phyloP scores from a whole-genome alignment of 1,140 invertebrate species.

The Cotesia typhae region DNA sequence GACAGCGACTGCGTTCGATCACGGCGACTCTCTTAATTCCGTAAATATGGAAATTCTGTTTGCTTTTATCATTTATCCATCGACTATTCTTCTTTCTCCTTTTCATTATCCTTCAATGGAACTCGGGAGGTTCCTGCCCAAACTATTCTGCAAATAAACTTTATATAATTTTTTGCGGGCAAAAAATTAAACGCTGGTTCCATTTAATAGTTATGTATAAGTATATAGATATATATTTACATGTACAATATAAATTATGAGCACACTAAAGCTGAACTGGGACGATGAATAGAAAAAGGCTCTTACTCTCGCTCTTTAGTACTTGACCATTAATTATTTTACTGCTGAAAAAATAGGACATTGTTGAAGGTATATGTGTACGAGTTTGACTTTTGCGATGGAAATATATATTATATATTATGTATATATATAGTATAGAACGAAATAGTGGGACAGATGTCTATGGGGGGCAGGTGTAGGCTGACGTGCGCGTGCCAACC shows the following conservation, averaged over 20 bases:
- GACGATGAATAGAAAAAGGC: no score
- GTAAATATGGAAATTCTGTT: conserved; percentile 53
- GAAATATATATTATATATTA: conserved; percentile 21
- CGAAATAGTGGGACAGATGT: conserved; percentile 59
- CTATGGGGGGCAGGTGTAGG: conserved; percentile 63
- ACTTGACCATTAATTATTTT: conserved; percentile 6
- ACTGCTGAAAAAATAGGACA: conserved; percentile 3
- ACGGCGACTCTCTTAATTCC: conserved; percentile 11
- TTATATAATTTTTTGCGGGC: no score
- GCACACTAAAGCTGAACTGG: no score
- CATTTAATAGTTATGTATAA: no score
- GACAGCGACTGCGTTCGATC: conserved; percentile 13
- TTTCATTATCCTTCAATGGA: no score
- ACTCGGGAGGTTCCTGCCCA: no score
- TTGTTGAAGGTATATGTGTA: conserved; percentile 6
- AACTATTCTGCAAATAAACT: no score
- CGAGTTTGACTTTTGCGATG: conserved; percentile 56
- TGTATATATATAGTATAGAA: neutral
- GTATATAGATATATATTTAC: no score
- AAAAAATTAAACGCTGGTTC: no score
- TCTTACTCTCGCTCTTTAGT: no score
- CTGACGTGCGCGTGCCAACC: conserved; percentile 62
- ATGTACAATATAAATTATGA: no score
- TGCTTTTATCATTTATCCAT: conserved; percentile 30
- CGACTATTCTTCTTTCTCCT: no score